Evolutionary conservation across 2,113 vertebrate genomes (phyloP), one percentile per base, ranked within the genome.

Genomic region (Lynx canadensis): DNA sequence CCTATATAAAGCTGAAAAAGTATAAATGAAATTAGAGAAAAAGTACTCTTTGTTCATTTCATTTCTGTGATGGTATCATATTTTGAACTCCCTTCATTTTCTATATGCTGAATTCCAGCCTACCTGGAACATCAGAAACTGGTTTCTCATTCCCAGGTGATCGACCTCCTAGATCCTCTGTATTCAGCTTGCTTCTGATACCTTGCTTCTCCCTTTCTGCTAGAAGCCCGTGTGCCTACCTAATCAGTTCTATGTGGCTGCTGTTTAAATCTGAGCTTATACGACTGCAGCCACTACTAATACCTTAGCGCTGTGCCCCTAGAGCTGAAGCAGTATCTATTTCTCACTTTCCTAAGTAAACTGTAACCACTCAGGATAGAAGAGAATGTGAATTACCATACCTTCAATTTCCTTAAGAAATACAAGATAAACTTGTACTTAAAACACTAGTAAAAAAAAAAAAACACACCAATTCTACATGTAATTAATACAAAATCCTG

Each of bases 401-500:
- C 55, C 23, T 87, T 83, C 11, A 33, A 10, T 93, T 55, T 95
- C 41, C 83, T 97, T 73, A 89, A 88, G 76, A 84, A 97, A 76
- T n/a, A n/a, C 31, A 25, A 80, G 74, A 52, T 69, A 10, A 90
- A 76, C 31, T 95, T 83, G 38, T 38, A 73, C 23, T 15, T 92
- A 96, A 90, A 93, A 93, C 13, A 27, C 21, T 48, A 86, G n/a
- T 73, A 69, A 57, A 13, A 36, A 4, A 11, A 36, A 4, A 11
- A 89, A 95, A 92, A 27, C 21, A 48, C 23, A 18, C 10, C 57
- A 60, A 92, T 33, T 92, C 90, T 87, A 74, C 36, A 80, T 50
- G 16, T 71, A 33, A 80, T 65, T 65, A 89, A 74, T 81, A 33
- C 4, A 93, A 89, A 96, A 94, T 14, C 41, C 33, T 89, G 41